Base-by-base conservation (phyloP, 2,113 vertebrate genomes). In the Xerus inauris region DNA sequence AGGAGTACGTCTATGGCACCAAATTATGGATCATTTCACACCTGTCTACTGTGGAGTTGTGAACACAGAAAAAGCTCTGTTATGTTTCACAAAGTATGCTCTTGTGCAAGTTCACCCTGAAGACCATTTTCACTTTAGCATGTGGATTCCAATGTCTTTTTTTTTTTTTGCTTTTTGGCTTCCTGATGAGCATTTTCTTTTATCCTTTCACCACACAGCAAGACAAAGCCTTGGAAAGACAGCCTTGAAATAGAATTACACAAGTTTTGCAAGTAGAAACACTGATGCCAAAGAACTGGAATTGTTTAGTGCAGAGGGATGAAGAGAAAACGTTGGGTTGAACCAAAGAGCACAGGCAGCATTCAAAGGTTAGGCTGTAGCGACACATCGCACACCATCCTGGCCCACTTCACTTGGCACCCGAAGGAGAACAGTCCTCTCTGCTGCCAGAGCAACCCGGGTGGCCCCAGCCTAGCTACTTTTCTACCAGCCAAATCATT, bases 241-340 rank as follows among this genome's bases (percentile, higher is more conserved):
- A 82, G 86, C 80, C 67, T 89, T 86, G 89, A 96, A 96, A 97
- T 97, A 97, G 93, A 96, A 83, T 98, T 96, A 98, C 97, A 96
- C 97, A 97, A 95, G 85, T 95, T 95, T 91, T 10, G 42, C 89
- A 97, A 95, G 93, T 91, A 95, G 93, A 87, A 96, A 94, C 54
- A 49, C 42, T 1, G 8, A 80, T 95, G 97, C 97, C 97, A 97
- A 94, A 95, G 94, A 97, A 89, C 94, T 97, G 97, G 97, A 95
- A 96, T 45, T 96, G 95, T 96, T 97, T 97, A 97, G 96, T 47
- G 93, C 72, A 80, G 72, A 97, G 88, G 75, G 94, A 75, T 96
- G 81, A 91, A 72, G 65, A 45, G 87, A 92, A 73, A 92, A 57
- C 2, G 1, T 59, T 22, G 40, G 35, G 84, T 40, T 24, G 83